phyloP scores from a whole-genome alignment of 1,140 invertebrate species.

The Cydia amplana region DNA sequence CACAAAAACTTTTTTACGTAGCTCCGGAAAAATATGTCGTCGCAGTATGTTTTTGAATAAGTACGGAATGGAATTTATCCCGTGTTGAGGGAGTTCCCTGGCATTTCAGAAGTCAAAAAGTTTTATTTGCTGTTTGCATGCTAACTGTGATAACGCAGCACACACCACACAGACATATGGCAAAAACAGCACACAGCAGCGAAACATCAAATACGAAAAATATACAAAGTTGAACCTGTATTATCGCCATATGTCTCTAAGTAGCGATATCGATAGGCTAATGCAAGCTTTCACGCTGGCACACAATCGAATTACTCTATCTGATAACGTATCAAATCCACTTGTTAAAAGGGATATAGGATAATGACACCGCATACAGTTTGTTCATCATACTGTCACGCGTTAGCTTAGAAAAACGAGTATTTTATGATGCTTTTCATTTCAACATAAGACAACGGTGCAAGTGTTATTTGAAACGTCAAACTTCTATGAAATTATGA shows the following conservation, averaged over 20 bases:
- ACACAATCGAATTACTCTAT: slow-evolving; percentile 22
- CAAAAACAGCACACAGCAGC: background rate
- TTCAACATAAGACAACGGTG: too few species aligned
- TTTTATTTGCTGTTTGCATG: too few species aligned
- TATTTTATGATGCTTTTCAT: background rate
- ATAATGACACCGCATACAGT: background rate
- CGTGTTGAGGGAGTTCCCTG: too few species aligned
- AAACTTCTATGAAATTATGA: too few species aligned
- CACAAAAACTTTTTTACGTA: background rate
- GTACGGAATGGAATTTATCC: background rate
- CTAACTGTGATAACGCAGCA: background rate
- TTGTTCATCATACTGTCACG: slow-evolving; percentile 1
- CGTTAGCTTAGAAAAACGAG: background rate
- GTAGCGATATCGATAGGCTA: slow-evolving; percentile 15
- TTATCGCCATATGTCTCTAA: slow-evolving; percentile 21
- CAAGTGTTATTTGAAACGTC: too few species aligned
- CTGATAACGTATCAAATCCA: slow-evolving; percentile 4
- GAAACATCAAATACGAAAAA: slow-evolving; percentile 17
- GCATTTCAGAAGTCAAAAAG: background rate
- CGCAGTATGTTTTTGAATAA: background rate
- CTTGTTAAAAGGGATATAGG: background rate
- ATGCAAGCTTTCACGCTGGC: slow-evolving; percentile 28
- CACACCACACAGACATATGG: background rate
- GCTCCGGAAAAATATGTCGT: background rate
- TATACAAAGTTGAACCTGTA: slow-evolving; percentile 2